Evolutionary conservation across 1,140 invertebrate species (phyloP), one percentile per base, ranked within the genome.

Genomic region (Drosophila kanapiae): DNA sequence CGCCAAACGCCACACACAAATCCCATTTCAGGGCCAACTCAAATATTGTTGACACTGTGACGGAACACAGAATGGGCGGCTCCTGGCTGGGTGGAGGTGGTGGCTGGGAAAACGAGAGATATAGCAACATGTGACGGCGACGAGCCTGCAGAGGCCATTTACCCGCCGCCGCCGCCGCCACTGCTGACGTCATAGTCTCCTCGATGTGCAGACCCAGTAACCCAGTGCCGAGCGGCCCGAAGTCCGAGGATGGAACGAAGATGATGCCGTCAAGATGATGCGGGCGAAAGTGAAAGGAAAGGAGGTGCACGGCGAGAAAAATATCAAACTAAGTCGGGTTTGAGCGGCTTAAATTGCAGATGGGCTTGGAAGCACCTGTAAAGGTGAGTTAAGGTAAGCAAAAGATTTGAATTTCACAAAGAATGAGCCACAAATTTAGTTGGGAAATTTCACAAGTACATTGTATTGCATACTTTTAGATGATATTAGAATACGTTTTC

Each of bases 91-190:
- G 33, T 14, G 67, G 59, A 40, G 57, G 29, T 29, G 27, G 35
- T 77, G 67, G 67, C 58, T 74, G 63, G 67, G 69, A 16, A 6
- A 33, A 47, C 67, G 33, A n/a, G 29, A 35, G 16, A 54, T 31
- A 47, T 68, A 85, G 85, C 85, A 90, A 90, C 85, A 90, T 90
- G 86, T 90, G 85, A 88, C 29, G 51, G n/a, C 51, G 51, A 54
- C 78, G 60, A 69, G 64, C 53, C 71, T 78, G 75, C 77, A 91
- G 82, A 90, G 90, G 85, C 80, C 90, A 80, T 91, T 91, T 91
- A 91, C 90, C 90, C 84, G 76, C 63, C 75, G 56, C 42, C 83
- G 74, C 31, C 5, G 74, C 87, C 76, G 67, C 63, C 71, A 54
- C 45, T 80, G 75, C 80, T 91, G 90, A 91, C 90, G 90, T 91